Evolutionary conservation across 1,140 invertebrate species (phyloP), one percentile per base, ranked within the genome.

Genomic region (Macrostomum lignano): DNA sequence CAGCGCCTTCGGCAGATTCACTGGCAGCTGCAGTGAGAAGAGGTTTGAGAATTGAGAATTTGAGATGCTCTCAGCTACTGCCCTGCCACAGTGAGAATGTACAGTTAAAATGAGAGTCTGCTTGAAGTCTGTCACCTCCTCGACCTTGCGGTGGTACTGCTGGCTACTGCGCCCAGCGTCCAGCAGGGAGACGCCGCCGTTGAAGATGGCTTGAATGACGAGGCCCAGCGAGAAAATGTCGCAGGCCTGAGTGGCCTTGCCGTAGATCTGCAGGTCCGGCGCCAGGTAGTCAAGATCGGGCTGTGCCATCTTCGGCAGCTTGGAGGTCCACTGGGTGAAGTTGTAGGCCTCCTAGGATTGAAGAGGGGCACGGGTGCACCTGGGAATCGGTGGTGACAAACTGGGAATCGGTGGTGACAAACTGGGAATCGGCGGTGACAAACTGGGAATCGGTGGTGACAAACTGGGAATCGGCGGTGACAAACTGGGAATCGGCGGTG

Each of bases 191-290:
- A 68, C 65, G n/a, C 82, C 81, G 31, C 69, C 62, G 58, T 86
- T 88, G 61, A 78, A 88, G 37, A 88, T 68, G 6, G 77, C 65
- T 51, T 74, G 78, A 44, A 91, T 72, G 3, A 81, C 68, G 67
- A 91, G 71, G 11, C 84, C 84, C 35, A 91, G 54, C 1, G 78
- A 81, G 57, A 76, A 91, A 75, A 91, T 86, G 52, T 93, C 84
- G 42, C 75, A 79, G 10, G 73, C 62, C 20, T 74, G 70, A 45
- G 69, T 76, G 32, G 75, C 76, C 15, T 14, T 15, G 19, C 26
- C 26, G 33, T 67, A 67, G 7, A 67, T 66, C 54, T 88, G 79
- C 25, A 77, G 68, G 40, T 62, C 60, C 20, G 57, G 60, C 13
- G 60, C 58, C 21, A 60, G 72, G 44, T 70, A 91, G 55, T 88